Conservation (phyloP, 2,888 invertebrate species). For the Papilio demoleus region DNA sequence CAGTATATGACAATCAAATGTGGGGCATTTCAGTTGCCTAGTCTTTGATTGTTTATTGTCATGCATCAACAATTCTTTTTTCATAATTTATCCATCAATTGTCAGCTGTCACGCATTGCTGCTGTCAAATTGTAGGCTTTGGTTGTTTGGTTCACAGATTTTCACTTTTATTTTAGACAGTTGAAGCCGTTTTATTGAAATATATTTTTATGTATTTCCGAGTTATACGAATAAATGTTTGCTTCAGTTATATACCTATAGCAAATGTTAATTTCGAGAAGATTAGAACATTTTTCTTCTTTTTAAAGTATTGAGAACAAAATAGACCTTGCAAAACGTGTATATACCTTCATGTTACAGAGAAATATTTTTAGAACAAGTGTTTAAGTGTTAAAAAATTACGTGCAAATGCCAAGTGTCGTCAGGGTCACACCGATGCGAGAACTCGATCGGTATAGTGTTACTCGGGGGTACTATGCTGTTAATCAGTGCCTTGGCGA, state of each 20-base stretch:
- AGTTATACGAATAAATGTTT: conserved; percentile 19
- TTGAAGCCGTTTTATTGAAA: conserved; percentile 53
- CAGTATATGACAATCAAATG: too few species aligned
- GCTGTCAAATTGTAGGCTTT: conserved; percentile 69
- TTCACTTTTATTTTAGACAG: conserved; percentile 66
- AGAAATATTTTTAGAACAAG: conserved; percentile 48
- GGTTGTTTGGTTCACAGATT: conserved; percentile 77
- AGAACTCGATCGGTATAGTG: conserved; percentile 50
- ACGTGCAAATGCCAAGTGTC: conserved; percentile 71
- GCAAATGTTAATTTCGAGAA: conserved; percentile 1
- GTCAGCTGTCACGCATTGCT: conserved; percentile 45
- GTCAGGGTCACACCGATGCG: conserved; percentile 55
- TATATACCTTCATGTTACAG: conserved; percentile 50
- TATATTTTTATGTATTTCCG: conserved; percentile 48
- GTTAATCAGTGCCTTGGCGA: conserved; percentile 80
- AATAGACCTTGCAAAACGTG: conserved; percentile 44
- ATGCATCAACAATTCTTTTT: neutral
- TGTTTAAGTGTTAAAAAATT: conserved; percentile 55
- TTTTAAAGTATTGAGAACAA: conserved; percentile 46
- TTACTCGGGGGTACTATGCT: conserved; percentile 78
- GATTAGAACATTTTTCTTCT: conserved; percentile 29
- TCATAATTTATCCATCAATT: conserved; percentile 15
- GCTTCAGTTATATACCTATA: neutral
- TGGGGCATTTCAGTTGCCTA: too few species aligned
- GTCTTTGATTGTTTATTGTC: neutral